Percentiles rank a stretch among this genome's conserved stretches.
phyloP scores from a whole-genome alignment of 2,888 invertebrate species.

The Drosophila melanosoma region DNA sequence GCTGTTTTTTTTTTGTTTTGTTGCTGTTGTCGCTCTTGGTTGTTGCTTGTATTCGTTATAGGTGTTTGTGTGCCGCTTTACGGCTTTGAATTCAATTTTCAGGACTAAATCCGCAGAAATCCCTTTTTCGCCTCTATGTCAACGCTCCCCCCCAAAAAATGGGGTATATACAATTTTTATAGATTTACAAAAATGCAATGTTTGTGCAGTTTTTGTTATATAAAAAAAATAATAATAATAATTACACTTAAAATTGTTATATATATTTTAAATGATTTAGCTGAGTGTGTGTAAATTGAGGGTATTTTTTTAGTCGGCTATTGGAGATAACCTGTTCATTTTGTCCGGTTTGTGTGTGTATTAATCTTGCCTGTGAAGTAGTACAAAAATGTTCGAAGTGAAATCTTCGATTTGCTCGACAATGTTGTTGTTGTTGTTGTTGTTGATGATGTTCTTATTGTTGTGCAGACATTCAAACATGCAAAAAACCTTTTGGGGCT shows the following conservation, averaged over 20 bases:
- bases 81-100: constrained; percentile 76
- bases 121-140: constrained; percentile 43
- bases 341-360: constrained; percentile 4
- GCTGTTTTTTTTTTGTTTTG: constrained; percentile 8
- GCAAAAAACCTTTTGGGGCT: constrained; percentile 53
- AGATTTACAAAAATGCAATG: background rate
- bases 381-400: constrained; percentile 24
- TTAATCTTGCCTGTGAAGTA: constrained; percentile 33
- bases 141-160: background rate
- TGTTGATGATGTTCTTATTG: constrained; percentile 11
- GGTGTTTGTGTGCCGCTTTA: constrained; percentile 53
- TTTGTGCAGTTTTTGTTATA: background rate
- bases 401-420: constrained; percentile 48
- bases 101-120: constrained; percentile 56
- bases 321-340: background rate
- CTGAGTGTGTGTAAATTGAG: background rate
- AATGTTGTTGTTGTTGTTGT: constrained; percentile 5
- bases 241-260: background rate
- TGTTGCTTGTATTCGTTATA: constrained; percentile 30
- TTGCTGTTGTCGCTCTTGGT: constrained; percentile 18
- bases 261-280: background rate
- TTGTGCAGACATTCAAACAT: constrained; percentile 19
- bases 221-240: background rate
- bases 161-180: background rate
- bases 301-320: background rate